These are phyloP conservation scores for Daktulosphaira vitifoliae DNA, from an alignment of 1,140 invertebrate genomes.

Conservation along the genomic window DNA sequence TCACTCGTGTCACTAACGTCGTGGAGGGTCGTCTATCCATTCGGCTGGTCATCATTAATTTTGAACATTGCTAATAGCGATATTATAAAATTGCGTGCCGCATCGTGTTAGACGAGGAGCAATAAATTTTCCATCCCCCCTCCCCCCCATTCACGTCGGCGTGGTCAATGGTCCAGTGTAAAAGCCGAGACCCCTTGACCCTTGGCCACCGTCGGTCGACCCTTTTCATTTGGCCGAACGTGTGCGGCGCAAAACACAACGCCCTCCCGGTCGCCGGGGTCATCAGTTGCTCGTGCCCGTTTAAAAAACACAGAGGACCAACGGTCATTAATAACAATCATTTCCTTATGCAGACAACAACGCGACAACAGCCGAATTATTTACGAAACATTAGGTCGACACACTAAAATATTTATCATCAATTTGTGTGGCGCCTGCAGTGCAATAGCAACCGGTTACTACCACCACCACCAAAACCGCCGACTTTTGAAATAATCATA, in stretches of 20 bases:
- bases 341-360: conserved; percentile 20
- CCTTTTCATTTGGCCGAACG: conserved; percentile 15
- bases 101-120: not conserved
- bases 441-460: too few species aligned
- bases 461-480: too few species aligned
- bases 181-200: conserved; percentile 20
- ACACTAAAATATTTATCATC: conserved; percentile 12
- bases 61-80: conserved; percentile 14
- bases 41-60: not conserved
- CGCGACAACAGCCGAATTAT: conserved; percentile 31
- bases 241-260: conserved; percentile 21
- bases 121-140: conserved; percentile 14
- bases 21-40: conserved; percentile 8
- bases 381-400: conserved; percentile 29
- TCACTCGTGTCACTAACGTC: not conserved
- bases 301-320: too few species aligned
- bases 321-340: conserved; percentile 30
- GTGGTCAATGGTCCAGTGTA: conserved; percentile 9
- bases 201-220: conserved; percentile 8
- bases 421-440: not conserved
- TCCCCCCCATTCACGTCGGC: not conserved
- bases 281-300: too few species aligned
- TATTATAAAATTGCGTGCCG: conserved; percentile 26
- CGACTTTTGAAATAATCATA: too few species aligned
- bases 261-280: conserved; percentile 1